Percentiles rank a stretch among this genome's conserved stretches.
phyloP scores from a whole-genome alignment of 2,113 vertebrate genomes.

The Okapia johnstoni region DNA sequence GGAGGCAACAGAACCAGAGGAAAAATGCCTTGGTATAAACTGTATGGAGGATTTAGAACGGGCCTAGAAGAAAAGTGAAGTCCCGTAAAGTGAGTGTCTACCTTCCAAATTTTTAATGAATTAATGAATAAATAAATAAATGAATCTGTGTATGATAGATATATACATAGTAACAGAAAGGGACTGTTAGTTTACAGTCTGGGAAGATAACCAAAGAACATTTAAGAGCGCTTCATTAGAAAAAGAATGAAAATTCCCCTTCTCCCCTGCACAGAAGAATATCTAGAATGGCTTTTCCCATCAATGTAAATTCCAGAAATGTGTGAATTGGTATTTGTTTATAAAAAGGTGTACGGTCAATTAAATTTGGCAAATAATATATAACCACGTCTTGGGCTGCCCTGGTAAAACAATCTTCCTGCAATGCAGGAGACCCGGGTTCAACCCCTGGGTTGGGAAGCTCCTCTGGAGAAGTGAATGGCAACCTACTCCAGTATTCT shows the following conservation, averaged over 20 bases:
- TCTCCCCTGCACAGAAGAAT: background rate
- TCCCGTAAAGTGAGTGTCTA: background rate
- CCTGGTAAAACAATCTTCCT: background rate
- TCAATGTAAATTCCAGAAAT: background rate
- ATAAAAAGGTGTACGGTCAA: background rate
- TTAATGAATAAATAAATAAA: background rate
- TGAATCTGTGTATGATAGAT: background rate
- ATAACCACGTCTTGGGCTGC: background rate
- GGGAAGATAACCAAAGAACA: background rate
- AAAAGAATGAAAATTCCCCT: background rate
- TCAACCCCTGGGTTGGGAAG: background rate
- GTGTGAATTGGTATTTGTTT: background rate
- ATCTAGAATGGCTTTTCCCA: background rate
- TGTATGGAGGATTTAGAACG: background rate
- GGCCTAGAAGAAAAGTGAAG: background rate
- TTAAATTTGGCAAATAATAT: background rate
- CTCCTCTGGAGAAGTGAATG: background rate
- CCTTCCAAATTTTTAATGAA: background rate
- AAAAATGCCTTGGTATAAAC: background rate
- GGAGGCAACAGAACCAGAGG: background rate
- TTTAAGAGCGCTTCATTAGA: background rate
- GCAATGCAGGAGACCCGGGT: background rate
- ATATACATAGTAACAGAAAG: background rate
- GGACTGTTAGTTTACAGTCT: background rate
- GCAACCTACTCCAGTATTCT: background rate